Conservation (phyloP, 2,888 invertebrate species). For the Chrysomela aeneicollis region DNA sequence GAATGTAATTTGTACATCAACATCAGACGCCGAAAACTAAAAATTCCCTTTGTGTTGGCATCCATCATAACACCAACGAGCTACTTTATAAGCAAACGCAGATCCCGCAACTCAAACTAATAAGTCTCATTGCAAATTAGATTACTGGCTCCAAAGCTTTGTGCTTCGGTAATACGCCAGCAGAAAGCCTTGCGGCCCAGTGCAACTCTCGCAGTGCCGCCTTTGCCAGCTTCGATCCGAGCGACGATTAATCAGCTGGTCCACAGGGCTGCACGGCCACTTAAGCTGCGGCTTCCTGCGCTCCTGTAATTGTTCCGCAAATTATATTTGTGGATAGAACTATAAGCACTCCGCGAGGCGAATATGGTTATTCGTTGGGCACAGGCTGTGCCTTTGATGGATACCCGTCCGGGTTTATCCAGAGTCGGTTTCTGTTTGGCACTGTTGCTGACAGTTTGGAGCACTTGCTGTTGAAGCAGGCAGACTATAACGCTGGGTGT, state of each 20-base stretch:
- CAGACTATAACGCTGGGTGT: too few species aligned
- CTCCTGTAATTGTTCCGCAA: slow-evolving; percentile 61
- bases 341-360: slow-evolving; percentile 55
- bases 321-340: slow-evolving; percentile 61
- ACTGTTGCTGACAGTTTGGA: background rate
- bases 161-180: slow-evolving; percentile 60
- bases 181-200: slow-evolving; percentile 58
- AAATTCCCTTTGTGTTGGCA: slow-evolving; percentile 42
- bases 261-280: slow-evolving; percentile 54
- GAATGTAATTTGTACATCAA: slow-evolving; percentile 12
- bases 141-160: slow-evolving; percentile 61
- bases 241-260: slow-evolving; percentile 44
- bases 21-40: slow-evolving; percentile 29
- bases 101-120: slow-evolving; percentile 59
- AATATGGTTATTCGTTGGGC: slow-evolving; percentile 58
- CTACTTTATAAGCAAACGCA: slow-evolving; percentile 57
- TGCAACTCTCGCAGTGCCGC: slow-evolving; percentile 33
- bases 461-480: too few species aligned
- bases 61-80: slow-evolving; percentile 56
- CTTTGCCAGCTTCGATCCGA: slow-evolving; percentile 46
- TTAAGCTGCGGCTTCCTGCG: slow-evolving; percentile 60
- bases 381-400: slow-evolving; percentile 46
- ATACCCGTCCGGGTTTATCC: slow-evolving; percentile 11
- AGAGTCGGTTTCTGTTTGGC: background rate
- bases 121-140: slow-evolving; percentile 63